Evolutionary conservation across 1,140 invertebrate genomes (phyloP).

Genomic region (Drosophila navojoa): DNA sequence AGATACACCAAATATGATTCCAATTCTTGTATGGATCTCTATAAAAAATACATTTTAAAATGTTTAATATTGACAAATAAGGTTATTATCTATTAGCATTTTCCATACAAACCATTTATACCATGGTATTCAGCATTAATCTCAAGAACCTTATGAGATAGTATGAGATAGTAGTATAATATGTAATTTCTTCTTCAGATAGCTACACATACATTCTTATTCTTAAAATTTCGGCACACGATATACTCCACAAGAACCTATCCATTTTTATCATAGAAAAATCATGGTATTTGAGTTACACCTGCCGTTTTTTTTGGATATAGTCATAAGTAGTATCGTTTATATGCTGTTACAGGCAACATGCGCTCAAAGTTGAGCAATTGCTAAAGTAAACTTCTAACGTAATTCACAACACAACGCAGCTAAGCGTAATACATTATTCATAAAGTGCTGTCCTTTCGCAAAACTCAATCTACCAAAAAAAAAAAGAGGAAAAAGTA

Average conservation of each 20-base stretch:
- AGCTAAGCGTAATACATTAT: slow-evolving; percentile 64
- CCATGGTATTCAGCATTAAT: no score
- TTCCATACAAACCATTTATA: no score
- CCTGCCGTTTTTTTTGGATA: not conserved
- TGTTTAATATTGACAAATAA: no score
- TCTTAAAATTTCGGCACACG: no score
- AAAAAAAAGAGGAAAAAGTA: slow-evolving; percentile 21
- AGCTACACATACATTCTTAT: not conserved
- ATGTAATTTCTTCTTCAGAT: not conserved
- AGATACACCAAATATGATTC: not conserved
- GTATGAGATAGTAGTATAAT: no score
- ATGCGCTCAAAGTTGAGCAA: slow-evolving; percentile 39
- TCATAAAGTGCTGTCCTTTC: slow-evolving; percentile 48
- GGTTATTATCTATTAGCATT: no score
- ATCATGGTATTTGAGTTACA: slow-evolving; percentile 1
- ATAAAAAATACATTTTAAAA: no score
- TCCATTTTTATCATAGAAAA: no score
- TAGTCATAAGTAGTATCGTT: slow-evolving; percentile 5
- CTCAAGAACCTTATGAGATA: no score
- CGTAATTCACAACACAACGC: slow-evolving; percentile 50
- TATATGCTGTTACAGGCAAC: slow-evolving; percentile 22
- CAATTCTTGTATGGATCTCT: no score
- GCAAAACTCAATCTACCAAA: slow-evolving; percentile 33
- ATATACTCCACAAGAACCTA: no score
- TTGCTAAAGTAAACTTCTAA: slow-evolving; percentile 57